Evolutionary conservation across 2,797 vertebrate species (phyloP).

Genomic region (Alfaro cultratus): DNA sequence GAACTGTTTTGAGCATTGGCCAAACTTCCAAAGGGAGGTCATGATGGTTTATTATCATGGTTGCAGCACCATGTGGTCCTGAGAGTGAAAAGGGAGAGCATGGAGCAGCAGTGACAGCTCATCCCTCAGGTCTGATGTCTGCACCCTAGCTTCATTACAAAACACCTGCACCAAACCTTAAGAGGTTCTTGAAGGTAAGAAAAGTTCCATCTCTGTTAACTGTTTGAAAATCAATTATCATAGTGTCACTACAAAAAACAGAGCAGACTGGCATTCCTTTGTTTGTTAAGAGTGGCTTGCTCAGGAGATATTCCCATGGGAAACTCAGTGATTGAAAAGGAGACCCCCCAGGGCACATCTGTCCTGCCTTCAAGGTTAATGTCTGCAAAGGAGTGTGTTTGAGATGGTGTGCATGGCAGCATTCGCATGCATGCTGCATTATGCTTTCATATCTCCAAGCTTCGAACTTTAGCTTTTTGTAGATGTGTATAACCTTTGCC

Average conservation of each 20-base stretch:
- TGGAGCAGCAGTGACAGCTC: neutral
- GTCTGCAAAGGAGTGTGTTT: neutral
- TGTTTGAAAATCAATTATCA: neutral
- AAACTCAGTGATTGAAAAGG: neutral
- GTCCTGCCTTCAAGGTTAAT: neutral
- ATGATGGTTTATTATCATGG: neutral
- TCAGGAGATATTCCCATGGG: neutral
- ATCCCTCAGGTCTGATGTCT: neutral
- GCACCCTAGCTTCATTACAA: neutral
- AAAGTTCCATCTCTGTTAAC: neutral
- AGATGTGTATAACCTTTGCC: neutral
- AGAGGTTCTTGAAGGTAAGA: neutral
- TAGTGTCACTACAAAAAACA: neutral
- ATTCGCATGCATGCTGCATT: neutral
- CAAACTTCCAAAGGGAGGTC: neutral
- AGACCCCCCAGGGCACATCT: neutral
- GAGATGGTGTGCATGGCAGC: neutral
- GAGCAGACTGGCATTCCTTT: neutral
- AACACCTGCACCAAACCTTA: neutral
- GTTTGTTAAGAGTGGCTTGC: neutral
- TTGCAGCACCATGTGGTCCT: neutral
- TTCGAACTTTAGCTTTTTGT: neutral
- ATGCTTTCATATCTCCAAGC: neutral
- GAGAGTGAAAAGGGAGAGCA: neutral
- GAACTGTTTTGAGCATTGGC: neutral